phyloP scores from a whole-genome alignment of 2,113 vertebrate species.

The Centropus unirufus region DNA sequence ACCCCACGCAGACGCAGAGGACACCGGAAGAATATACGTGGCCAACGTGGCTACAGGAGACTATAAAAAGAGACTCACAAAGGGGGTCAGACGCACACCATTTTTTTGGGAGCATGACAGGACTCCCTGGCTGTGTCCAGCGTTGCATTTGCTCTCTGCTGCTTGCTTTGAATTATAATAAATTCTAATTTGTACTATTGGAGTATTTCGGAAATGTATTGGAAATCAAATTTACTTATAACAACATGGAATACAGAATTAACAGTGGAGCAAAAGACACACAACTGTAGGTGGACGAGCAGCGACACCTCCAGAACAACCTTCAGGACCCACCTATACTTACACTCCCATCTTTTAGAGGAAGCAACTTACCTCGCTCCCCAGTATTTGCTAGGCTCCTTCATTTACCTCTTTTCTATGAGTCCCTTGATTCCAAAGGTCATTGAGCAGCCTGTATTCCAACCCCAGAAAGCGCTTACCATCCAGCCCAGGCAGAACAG shows the following conservation, averaged over 20 bases:
- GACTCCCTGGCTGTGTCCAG: too few species aligned
- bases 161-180: too few species aligned
- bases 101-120: too few species aligned
- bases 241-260: background rate
- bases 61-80: too few species aligned
- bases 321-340: background rate
- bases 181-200: too few species aligned
- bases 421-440: background rate
- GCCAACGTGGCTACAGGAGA: too few species aligned
- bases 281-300: background rate
- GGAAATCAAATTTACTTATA: too few species aligned
- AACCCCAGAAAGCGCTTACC: conserved; percentile 75
- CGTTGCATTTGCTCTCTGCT: too few species aligned
- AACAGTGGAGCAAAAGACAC: background rate
- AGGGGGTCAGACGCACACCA: too few species aligned
- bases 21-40: too few species aligned
- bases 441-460: background rate
- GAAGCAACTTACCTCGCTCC: background rate
- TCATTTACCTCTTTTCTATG: background rate
- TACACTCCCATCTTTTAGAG: background rate
- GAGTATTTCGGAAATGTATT: too few species aligned
- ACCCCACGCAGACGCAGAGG: too few species aligned
- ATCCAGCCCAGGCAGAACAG: conserved; percentile 88
- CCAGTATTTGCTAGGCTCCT: background rate
- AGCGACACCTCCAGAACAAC: background rate